Evolutionary conservation across 2,888 invertebrate species (phyloP).

Genomic region (Diploptera punctata): DNA sequence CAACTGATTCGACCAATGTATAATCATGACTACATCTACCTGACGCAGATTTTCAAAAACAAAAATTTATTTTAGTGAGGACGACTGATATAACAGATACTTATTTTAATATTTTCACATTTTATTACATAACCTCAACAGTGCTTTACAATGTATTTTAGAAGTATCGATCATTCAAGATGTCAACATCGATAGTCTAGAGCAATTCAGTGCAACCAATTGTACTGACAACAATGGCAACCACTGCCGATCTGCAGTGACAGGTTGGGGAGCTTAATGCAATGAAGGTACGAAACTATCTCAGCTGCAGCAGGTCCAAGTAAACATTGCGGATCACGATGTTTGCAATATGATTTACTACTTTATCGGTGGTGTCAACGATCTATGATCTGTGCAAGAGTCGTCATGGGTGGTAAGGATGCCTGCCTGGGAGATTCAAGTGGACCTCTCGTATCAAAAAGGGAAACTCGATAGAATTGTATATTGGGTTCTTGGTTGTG

Average conservation of each 20-base stretch:
- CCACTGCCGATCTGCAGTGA: background rate
- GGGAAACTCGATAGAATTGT: background rate
- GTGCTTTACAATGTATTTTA: too few relatives aligned
- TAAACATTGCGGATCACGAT: background rate
- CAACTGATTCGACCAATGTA: too few relatives aligned
- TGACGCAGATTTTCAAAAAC: too few relatives aligned
- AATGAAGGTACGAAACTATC: background rate
- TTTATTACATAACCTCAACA: too few relatives aligned
- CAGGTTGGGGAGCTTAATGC: background rate
- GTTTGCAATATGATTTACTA: background rate
- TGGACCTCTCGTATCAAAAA: too few relatives aligned
- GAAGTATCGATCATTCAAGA: too few relatives aligned
- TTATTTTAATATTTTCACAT: too few relatives aligned
- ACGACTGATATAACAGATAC: too few relatives aligned
- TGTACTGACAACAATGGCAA: background rate
- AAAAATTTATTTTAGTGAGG: too few relatives aligned
- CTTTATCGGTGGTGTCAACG: background rate
- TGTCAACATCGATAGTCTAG: too few relatives aligned
- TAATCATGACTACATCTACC: too few relatives aligned
- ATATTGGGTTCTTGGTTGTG: background rate
- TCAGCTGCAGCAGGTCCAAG: too few relatives aligned
- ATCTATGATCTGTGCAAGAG: background rate
- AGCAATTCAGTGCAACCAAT: background rate
- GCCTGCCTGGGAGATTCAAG: background rate
- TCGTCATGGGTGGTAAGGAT: background rate